phyloP scores from a whole-genome alignment of 1,140 invertebrate species.

The Platyscapa corneri region DNA sequence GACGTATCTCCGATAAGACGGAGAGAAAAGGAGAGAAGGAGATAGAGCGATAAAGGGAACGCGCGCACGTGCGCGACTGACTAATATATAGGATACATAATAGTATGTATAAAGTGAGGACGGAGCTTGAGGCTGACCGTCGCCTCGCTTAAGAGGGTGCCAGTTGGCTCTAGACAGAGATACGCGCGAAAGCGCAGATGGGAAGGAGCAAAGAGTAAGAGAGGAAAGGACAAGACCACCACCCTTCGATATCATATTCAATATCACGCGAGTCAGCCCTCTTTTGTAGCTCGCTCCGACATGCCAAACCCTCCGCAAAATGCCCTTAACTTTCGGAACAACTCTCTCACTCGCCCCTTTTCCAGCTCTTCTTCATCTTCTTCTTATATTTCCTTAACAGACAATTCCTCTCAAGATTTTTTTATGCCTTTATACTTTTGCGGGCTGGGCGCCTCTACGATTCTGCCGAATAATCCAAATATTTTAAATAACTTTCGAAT shows the following conservation, averaged over 20 bases:
- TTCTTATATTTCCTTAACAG: not conserved
- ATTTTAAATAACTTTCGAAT: not conserved
- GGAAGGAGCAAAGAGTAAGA: not conserved
- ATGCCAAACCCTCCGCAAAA: conserved; percentile 37
- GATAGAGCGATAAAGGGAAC: conserved; percentile 26
- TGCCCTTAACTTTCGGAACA: conserved; percentile 27
- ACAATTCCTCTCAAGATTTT: conserved; percentile 2
- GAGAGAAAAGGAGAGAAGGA: not conserved
- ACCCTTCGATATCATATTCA: conserved; percentile 36
- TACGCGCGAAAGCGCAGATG: not conserved
- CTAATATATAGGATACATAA: conserved; percentile 47
- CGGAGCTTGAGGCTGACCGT: conserved; percentile 29
- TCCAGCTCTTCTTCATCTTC: no score
- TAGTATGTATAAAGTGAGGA: conserved; percentile 29
- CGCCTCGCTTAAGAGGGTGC: conserved; percentile 47
- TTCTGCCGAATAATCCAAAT: not conserved
- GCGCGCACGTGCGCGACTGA: conserved; percentile 23
- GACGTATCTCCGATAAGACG: not conserved
- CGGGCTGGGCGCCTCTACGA: not conserved
- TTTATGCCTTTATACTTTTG: conserved; percentile 6
- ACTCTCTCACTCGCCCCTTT: not conserved
- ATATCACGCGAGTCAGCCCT: conserved; percentile 39
- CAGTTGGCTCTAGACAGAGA: conserved; percentile 40
- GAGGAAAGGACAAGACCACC: not conserved
- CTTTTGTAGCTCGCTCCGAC: not conserved